A percentile compares a stretch with the other conserved stretches of the same genome.
Evolutionary conservation across 1,140 invertebrate genomes (phyloP).

Genomic region (Solen grandis): DNA sequence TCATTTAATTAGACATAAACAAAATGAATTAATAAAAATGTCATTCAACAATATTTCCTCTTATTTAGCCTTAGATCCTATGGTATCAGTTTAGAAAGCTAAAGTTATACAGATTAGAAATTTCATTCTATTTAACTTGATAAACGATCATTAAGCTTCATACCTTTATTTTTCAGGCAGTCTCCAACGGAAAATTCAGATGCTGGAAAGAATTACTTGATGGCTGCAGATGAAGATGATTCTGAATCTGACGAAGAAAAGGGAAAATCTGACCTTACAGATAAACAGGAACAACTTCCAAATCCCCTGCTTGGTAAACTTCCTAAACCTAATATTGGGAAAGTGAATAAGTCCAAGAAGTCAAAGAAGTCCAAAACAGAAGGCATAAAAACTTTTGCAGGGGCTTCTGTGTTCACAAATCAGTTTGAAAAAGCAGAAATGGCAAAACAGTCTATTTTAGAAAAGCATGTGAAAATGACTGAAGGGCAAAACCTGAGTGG

Average conservation of each 20-base stretch:
- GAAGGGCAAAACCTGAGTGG: constrained; percentile 86
- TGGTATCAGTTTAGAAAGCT: too few relatives aligned
- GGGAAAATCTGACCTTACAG: background rate
- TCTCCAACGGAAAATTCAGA: background rate
- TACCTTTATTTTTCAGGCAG: constrained; percentile 42
- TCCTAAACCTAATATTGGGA: constrained; percentile 44
- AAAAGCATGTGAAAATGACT: constrained; percentile 97
- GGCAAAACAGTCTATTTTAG: constrained; percentile 91
- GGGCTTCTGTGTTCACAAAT: constrained; percentile 91
- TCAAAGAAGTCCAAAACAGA: too few relatives aligned
- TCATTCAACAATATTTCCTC: too few relatives aligned
- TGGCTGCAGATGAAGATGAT: constrained; percentile 65
- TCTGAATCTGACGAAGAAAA: constrained; percentile 62
- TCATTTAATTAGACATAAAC: too few relatives aligned
- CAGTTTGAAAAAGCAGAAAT: constrained; percentile 94
- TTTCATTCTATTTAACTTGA: background rate
- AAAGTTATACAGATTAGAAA: too few relatives aligned
- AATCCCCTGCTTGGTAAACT: constrained; percentile 64
- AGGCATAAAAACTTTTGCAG: background rate
- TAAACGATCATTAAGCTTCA: constrained; percentile 45
- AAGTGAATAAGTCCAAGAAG: too few relatives aligned
- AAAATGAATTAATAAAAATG: too few relatives aligned
- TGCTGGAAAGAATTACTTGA: constrained; percentile 57
- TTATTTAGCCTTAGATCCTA: too few relatives aligned
- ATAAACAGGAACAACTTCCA: constrained; percentile 63